Evolutionary conservation across 2,797 vertebrate species (phyloP), one percentile per base, ranked within the genome.

Genomic region (Tapera naevia): DNA sequence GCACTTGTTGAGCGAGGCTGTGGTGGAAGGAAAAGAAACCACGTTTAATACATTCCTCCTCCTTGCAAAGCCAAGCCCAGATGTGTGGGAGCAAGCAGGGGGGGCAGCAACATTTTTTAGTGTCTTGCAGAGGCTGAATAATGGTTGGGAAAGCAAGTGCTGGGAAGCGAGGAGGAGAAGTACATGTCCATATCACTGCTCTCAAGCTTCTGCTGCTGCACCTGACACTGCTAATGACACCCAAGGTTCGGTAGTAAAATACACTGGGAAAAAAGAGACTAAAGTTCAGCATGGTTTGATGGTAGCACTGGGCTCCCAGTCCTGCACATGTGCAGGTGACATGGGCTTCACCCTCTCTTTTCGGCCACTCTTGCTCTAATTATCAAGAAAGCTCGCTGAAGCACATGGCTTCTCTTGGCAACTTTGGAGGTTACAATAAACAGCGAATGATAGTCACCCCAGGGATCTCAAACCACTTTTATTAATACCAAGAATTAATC

Each of bases 1-100:
- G 45, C 96, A 96, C 96, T 97, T 97, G 95, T 94, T 95, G 97
- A 88, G 75, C 6, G 8, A 30, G 74, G 69, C 39, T 14, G 17
- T 0, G 10, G 73, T 9, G 54, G 35, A 3, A 35, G 57, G 8
- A 11, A 10, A 37, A 48, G 53, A 24, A 66, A 24, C 13, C 10
- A 2, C 10, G 0, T 3, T 4, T 22, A 28, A 12, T 28, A 2
- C 6, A 3, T 19, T 12, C 16, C 32, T 81, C 13, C 13, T 28
- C 43, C 50, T 2, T 9, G 1, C 32, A 4, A 51, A 53, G 33
- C 23, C 74, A 30, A 53, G 24, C 10, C 23, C 23, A 23, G 28
- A n/a, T 0, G 14, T 0, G 19, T 7, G 3, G 56, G 51, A 41
- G 41, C 7, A 23, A 27, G 73, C 18, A 6, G 57, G 19, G 27